Evolutionary conservation across 1,140 invertebrate species (phyloP).

Genomic region (Drosophila novamexicana): DNA sequence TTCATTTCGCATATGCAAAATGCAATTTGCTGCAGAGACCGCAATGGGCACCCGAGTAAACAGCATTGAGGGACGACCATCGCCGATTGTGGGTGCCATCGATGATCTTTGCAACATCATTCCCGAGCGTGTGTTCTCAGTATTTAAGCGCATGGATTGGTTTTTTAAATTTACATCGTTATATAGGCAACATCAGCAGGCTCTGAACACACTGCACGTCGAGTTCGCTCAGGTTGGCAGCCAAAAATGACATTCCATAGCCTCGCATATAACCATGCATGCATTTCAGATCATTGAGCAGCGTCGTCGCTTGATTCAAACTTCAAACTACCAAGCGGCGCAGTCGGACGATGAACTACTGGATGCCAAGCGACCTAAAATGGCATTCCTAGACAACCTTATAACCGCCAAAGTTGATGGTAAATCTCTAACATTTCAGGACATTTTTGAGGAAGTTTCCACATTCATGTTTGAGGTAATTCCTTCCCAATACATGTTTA

Average conservation of each 20-base stretch:
- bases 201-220: constrained; percentile 20
- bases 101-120: constrained; percentile 36
- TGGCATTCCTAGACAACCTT: constrained; percentile 75
- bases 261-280: background rate
- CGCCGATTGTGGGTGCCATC: constrained; percentile 50
- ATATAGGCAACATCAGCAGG: constrained; percentile 33
- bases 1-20: background rate
- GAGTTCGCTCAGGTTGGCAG: constrained; percentile 42
- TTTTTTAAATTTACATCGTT: constrained; percentile 29
- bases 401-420: constrained; percentile 85
- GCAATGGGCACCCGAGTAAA: constrained; percentile 63
- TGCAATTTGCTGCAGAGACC: constrained; percentile 37
- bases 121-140: constrained; percentile 32
- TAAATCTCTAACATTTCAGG: constrained; percentile 86
- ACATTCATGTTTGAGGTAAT: constrained; percentile 90
- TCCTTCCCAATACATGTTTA: too few species aligned
- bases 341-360: constrained; percentile 18
- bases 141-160: constrained; percentile 40
- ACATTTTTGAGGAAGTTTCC: constrained; percentile 89
- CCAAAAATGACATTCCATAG: rapidly evolving
- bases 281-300: constrained; percentile 44
- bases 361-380: constrained; percentile 56
- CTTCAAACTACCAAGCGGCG: constrained; percentile 5
- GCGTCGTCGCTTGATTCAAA: constrained; percentile 31
- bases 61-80: constrained; percentile 53